These are phyloP conservation scores for Trichogramma evanescens DNA, from an alignment of 2,888 invertebrate species.

Conservation along the genomic window DNA sequence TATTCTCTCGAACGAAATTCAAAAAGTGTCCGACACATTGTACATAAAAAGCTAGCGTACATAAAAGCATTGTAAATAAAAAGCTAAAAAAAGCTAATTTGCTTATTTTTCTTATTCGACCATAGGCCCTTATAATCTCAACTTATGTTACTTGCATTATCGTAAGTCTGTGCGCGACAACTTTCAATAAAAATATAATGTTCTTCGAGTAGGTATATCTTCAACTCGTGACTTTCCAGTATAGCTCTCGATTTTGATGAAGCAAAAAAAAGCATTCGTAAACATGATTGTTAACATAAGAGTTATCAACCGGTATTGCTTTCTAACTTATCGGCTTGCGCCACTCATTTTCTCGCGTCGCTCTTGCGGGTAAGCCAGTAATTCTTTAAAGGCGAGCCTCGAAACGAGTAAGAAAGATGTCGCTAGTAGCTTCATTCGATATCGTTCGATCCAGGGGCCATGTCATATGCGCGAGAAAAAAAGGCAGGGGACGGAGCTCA, in stretches of 20 bases:
- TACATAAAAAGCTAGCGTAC: conserved; percentile 20
- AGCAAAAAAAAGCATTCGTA: conserved; percentile 23
- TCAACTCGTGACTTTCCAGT: conserved; percentile 12
- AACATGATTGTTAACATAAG: too few relatives aligned
- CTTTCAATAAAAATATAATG: conserved; percentile 20
- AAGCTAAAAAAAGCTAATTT: conserved; percentile 19
- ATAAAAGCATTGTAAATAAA: conserved; percentile 19
- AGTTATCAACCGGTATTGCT: too few relatives aligned
- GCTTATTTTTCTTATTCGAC: conserved; percentile 12
- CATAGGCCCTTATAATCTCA: background rate
- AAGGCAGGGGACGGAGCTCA: too few relatives aligned
- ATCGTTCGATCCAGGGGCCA: too few relatives aligned
- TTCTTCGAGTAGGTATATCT: background rate
- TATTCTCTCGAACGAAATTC: conserved; percentile 16
- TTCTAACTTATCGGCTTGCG: too few relatives aligned
- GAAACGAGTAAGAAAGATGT: too few relatives aligned
- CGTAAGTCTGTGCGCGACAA: conserved; percentile 24
- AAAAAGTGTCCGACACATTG: conserved; percentile 22
- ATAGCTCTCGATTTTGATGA: conserved; percentile 24
- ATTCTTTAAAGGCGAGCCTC: too few relatives aligned
- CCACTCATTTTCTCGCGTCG: too few relatives aligned
- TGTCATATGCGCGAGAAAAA: too few relatives aligned
- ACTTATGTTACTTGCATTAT: conserved; percentile 27
- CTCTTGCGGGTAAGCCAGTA: too few relatives aligned
- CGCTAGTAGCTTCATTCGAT: too few relatives aligned